Percentiles rank a stretch among this genome's conserved stretches.
Evolutionary conservation across 2,888 invertebrate genomes (phyloP).

Genomic region (Dysmachus trigonus): DNA sequence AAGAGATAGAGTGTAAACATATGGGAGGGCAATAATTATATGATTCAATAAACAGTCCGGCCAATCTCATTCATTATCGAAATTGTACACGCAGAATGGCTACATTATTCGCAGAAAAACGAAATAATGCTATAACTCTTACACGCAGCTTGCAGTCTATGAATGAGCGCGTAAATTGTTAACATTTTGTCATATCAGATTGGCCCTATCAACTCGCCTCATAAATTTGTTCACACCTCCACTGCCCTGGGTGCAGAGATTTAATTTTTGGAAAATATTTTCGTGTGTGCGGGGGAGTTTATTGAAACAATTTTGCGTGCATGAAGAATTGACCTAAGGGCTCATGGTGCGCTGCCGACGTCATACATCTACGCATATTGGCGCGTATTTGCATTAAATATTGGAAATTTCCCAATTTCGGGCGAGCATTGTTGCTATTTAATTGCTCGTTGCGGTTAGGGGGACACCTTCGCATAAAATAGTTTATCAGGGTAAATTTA

Average conservation of each 20-base stretch:
- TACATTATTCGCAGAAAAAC: slow-evolving; percentile 1
- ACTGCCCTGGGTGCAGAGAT: slow-evolving; percentile 1
- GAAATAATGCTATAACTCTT: slow-evolving; percentile 16
- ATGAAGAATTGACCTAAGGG: slow-evolving; percentile 23
- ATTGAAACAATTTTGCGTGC: slow-evolving; percentile 24
- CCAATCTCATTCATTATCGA: slow-evolving; percentile 30
- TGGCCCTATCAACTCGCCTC: slow-evolving; percentile 28
- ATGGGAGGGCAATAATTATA: slow-evolving; percentile 19
- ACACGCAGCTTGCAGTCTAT: slow-evolving; percentile 12
- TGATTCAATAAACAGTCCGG: slow-evolving; percentile 33
- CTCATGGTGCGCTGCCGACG: not conserved
- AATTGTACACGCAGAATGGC: slow-evolving; percentile 32
- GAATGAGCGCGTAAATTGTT: slow-evolving; percentile 35
- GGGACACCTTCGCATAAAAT: not conserved
- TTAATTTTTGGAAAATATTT: slow-evolving; percentile 38
- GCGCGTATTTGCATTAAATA: slow-evolving; percentile 37
- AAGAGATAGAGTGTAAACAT: not conserved
- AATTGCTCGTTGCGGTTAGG: slow-evolving; percentile 33
- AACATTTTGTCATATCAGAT: slow-evolving; percentile 39
- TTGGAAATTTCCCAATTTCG: not conserved
- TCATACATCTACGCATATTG: slow-evolving; percentile 2
- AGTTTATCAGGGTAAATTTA: not conserved
- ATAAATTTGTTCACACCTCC: slow-evolving; percentile 37
- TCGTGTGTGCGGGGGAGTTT: not conserved
- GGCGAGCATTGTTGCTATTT: not conserved